Evolutionary conservation across 1,140 invertebrate genomes (phyloP).

Genomic region (Stegodyphus mimosarum): DNA sequence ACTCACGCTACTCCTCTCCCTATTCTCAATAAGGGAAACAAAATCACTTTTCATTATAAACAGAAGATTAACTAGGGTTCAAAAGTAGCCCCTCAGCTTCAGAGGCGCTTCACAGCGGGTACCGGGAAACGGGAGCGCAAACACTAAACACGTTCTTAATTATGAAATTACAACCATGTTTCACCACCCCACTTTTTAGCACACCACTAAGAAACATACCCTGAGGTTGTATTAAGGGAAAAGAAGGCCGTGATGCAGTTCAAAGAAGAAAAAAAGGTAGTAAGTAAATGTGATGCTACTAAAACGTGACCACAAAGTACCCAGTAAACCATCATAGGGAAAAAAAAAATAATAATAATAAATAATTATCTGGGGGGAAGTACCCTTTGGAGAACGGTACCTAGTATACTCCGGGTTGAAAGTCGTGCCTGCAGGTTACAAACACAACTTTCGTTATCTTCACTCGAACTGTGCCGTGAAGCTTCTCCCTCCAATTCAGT

Average conservation of each 20-base stretch:
- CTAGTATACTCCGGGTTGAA: not conserved
- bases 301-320: conserved; percentile 49
- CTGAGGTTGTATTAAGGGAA: not conserved
- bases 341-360: not conserved
- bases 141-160: conserved; percentile 28
- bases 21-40: too few species aligned
- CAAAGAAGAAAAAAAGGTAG: too few species aligned
- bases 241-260: too few species aligned
- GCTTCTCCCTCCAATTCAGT: not conserved
- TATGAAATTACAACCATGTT: conserved; percentile 39
- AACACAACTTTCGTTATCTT: conserved; percentile 23
- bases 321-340: conserved; percentile 23
- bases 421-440: conserved; percentile 13
- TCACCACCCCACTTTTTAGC: conserved; percentile 5
- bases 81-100: too few species aligned
- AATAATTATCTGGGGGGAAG: too few species aligned
- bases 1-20: too few species aligned
- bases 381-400: not conserved
- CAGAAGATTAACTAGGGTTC: too few species aligned
- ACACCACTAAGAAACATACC: conserved; percentile 1
- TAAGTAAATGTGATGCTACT: conserved; percentile 12
- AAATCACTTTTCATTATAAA: too few species aligned
- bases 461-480: not conserved
- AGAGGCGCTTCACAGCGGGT: too few species aligned
- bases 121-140: not conserved